Evolutionary conservation across 2,888 invertebrate species (phyloP).

Genomic region (Acanthacorydalis orientalis): DNA sequence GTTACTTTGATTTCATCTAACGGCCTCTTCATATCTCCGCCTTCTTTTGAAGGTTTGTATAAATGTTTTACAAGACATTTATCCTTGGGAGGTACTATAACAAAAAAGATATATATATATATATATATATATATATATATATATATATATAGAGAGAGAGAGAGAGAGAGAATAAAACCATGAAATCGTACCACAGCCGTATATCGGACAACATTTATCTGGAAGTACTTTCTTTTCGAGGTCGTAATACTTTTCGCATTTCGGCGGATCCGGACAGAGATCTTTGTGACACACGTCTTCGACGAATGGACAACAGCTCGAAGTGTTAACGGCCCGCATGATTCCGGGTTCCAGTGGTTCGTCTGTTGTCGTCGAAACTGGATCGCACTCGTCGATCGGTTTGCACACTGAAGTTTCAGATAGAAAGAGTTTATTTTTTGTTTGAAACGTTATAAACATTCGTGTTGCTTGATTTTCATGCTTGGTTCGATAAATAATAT

Average conservation of each 20-base stretch:
- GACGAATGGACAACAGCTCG: slow-evolving; percentile 55
- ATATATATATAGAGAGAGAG: no score
- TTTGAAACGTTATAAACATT: no score
- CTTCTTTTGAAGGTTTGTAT: slow-evolving; percentile 21
- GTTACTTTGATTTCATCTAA: slow-evolving; percentile 14
- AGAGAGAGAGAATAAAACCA: background rate
- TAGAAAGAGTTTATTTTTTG: no score
- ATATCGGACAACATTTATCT: slow-evolving; percentile 45
- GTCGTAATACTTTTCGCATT: slow-evolving; percentile 41
- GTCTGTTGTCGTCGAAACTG: slow-evolving; percentile 21
- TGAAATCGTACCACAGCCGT: slow-evolving; percentile 41
- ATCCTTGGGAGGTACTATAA: slow-evolving; percentile 40
- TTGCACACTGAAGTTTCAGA: slow-evolving; percentile 53
- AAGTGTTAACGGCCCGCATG: slow-evolving; percentile 33
- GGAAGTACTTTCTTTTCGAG: slow-evolving; percentile 18
- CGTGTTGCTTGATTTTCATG: no score
- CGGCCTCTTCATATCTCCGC: slow-evolving; percentile 37
- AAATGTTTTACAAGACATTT: slow-evolving; percentile 43
- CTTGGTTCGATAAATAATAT: no score
- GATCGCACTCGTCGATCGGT: slow-evolving; percentile 50
- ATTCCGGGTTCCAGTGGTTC: slow-evolving; percentile 43
- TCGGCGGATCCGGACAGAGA: slow-evolving; percentile 40
- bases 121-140: background rate
- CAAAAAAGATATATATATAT: slow-evolving; percentile 13
- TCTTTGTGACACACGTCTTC: slow-evolving; percentile 41